Conservation (phyloP, 2,888 invertebrate genomes). For the Melipona beecheii region DNA sequence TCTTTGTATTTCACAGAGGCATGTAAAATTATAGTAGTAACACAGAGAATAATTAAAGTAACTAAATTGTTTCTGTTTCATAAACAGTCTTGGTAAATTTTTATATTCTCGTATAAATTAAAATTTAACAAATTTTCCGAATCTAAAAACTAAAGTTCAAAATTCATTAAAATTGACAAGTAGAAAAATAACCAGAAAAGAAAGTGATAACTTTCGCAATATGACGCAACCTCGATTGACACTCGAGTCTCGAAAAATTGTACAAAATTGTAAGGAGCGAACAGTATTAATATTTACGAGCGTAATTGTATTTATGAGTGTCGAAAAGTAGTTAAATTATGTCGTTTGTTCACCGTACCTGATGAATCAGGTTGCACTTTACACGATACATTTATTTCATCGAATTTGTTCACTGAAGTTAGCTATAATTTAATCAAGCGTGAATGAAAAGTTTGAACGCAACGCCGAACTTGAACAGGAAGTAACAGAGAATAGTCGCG, state of each 20-base stretch:
- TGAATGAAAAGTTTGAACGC: not conserved
- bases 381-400: not conserved
- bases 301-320: not conserved
- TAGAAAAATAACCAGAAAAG: not conserved
- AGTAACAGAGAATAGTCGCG: not conserved
- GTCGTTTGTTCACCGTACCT: conserved; percentile 13
- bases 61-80: not conserved
- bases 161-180: not conserved
- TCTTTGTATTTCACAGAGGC: not conserved
- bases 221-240: conserved; percentile 26
- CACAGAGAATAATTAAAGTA: not conserved
- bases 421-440: not conserved
- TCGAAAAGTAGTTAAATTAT: not conserved
- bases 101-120: not conserved
- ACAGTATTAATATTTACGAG: not conserved
- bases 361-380: not conserved
- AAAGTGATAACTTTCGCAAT: conserved; percentile 29
- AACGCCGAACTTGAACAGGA: conserved; percentile 17
- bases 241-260: not conserved
- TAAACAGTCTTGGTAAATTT: not conserved
- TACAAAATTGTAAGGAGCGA: not conserved
- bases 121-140: too few species aligned
- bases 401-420: not conserved
- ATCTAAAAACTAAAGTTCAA: not conserved
- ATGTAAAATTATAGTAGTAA: not conserved